A percentile compares a stretch with the other conserved stretches of the same genome.
Conservation (phyloP, 2,888 invertebrate genomes). For the Leptinotarsa rubiginosa region DNA sequence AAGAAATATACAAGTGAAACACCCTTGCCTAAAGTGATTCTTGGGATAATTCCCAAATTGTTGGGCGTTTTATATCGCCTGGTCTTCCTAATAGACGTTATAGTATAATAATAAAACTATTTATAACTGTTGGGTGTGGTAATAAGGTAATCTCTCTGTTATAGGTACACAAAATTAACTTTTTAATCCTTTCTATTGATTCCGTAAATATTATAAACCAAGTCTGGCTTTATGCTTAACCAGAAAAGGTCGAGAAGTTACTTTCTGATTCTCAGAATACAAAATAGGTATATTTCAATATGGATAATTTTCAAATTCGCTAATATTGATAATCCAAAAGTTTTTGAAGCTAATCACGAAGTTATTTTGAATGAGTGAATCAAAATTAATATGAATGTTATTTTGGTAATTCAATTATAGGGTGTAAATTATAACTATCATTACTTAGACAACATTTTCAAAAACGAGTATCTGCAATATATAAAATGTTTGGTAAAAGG, state of each 20-base stretch:
- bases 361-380: too few species aligned
- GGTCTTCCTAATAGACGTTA: neutral
- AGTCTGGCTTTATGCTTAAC: neutral
- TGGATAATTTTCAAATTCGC: too few species aligned
- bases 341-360: too few species aligned
- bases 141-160: slow-evolving; percentile 12
- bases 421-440: too few species aligned
- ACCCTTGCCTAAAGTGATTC: too few species aligned
- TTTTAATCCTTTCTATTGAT: slow-evolving; percentile 28
- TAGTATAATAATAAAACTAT: slow-evolving; percentile 25
- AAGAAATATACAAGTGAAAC: too few species aligned
- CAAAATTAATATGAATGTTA: too few species aligned
- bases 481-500: too few species aligned
- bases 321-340: too few species aligned
- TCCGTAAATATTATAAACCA: slow-evolving; percentile 23
- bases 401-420: too few species aligned
- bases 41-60: neutral
- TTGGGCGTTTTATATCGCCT: neutral
- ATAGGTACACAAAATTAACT: slow-evolving; percentile 33
- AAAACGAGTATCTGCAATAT: too few species aligned
- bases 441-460: too few species aligned
- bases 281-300: neutral
- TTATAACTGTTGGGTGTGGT: slow-evolving; percentile 16
- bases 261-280: neutral
- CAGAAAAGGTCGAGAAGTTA: neutral